Evolutionary conservation across 1,140 invertebrate genomes (phyloP).

Genomic region (Drosophila obscura): DNA sequence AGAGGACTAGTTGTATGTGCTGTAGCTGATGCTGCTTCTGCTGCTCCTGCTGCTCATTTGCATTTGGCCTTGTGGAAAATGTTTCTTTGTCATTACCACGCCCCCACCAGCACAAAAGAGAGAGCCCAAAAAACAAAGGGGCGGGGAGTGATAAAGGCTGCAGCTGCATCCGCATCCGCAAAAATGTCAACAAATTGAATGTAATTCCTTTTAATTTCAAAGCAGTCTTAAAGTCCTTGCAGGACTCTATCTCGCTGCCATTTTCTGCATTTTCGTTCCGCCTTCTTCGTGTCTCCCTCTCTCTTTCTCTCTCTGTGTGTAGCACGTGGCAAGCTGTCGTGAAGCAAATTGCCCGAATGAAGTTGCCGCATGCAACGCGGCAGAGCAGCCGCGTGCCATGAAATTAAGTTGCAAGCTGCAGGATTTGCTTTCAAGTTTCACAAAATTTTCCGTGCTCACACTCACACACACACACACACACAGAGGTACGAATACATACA

Average conservation of each 20-base stretch:
- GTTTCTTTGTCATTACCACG: conserved; percentile 74
- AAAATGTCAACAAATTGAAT: conserved; percentile 77
- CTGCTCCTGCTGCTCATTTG: conserved; percentile 59
- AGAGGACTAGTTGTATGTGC: conserved; percentile 32
- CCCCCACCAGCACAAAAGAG: conserved; percentile 9
- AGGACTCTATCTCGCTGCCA: conserved; percentile 37
- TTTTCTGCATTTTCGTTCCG: conserved; percentile 19
- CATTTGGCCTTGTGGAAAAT: conserved; percentile 72
- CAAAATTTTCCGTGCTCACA: conserved; percentile 62
- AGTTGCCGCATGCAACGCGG: conserved; percentile 61
- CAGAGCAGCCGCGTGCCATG: conserved; percentile 60
- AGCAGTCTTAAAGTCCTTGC: conserved; percentile 56
- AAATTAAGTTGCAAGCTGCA: conserved; percentile 79
- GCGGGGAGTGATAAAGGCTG: conserved; percentile 15
- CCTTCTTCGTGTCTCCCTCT: background rate
- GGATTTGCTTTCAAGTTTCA: conserved; percentile 78
- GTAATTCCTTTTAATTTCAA: conserved; percentile 74
- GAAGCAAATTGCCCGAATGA: conserved; percentile 77
- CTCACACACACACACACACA: conserved; percentile 23
- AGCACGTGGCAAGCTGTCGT: conserved; percentile 69
- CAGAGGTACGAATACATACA: conserved; percentile 10
- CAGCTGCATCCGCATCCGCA: conserved; percentile 35
- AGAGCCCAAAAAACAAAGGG: conserved; percentile 40
- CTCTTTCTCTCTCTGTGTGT: background rate
- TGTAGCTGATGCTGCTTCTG: background rate